Conservation (phyloP, 2,888 invertebrate genomes). For the Horisme vitalbata region DNA sequence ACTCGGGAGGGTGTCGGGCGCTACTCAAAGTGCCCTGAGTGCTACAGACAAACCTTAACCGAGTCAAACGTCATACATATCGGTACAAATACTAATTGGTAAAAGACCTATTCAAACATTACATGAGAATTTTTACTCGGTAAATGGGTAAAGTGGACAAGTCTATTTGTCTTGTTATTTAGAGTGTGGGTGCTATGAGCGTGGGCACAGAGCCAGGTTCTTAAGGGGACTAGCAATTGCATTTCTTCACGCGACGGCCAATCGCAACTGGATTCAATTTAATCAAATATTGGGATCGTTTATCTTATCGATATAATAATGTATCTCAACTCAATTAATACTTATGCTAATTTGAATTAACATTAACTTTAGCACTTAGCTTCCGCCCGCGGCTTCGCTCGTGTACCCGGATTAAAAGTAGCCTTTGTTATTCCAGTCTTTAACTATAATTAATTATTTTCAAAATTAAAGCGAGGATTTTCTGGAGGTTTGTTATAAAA, state of each 20-base stretch:
- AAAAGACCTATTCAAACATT: constrained; percentile 80
- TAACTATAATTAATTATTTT: too few relatives aligned
- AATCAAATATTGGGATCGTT: constrained; percentile 20
- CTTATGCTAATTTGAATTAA: background rate
- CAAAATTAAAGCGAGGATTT: too few relatives aligned
- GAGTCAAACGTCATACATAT: constrained; percentile 63
- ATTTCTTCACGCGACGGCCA: constrained; percentile 38
- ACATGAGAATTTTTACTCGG: constrained; percentile 78
- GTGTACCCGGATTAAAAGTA: too few relatives aligned
- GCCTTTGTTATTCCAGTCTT: too few relatives aligned
- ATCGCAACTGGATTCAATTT: constrained; percentile 17
- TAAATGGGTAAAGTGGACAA: constrained; percentile 81
- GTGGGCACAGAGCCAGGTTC: constrained; percentile 59
- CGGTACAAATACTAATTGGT: constrained; percentile 81
- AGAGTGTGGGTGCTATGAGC: constrained; percentile 77
- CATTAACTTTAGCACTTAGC: too few relatives aligned
- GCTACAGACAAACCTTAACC: constrained; percentile 60
- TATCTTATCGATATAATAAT: constrained; percentile 13
- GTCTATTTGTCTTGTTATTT: constrained; percentile 78
- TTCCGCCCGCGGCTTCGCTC: too few relatives aligned
- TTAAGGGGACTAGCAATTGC: constrained; percentile 56
- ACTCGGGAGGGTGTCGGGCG: constrained; percentile 49
- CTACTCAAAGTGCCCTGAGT: constrained; percentile 59
- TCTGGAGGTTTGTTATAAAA: too few relatives aligned
- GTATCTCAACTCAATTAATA: constrained; percentile 1